Conservation (phyloP, 2,113 vertebrate species). For the Campylorhamphus procurvoides region DNA sequence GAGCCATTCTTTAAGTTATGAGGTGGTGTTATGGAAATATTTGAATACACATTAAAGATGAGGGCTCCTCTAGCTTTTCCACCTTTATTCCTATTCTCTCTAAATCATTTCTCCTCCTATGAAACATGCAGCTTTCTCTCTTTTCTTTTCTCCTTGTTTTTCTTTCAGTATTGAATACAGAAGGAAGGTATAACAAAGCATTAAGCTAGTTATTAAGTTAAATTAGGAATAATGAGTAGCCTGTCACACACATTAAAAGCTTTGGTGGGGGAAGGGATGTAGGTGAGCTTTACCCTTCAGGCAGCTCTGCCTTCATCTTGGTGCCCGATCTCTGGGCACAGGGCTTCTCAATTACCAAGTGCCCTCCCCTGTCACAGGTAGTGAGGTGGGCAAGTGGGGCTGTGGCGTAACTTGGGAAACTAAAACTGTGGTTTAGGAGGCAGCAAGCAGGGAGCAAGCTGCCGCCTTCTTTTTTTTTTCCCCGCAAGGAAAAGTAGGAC, state of each 20-base stretch:
- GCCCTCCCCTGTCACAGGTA: background rate
- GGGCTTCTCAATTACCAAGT: background rate
- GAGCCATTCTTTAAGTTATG: background rate
- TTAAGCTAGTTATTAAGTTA: constrained; percentile 27
- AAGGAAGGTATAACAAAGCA: background rate
- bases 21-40: background rate
- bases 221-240: constrained; percentile 17
- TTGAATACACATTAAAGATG: background rate
- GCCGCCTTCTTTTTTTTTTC: no score
- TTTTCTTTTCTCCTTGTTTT: background rate
- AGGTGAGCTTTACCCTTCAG: background rate
- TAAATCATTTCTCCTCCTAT: background rate
- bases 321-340: background rate
- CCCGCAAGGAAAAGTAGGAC: background rate
- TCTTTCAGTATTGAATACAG: background rate
- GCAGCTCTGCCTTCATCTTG: background rate
- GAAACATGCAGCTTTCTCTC: background rate
- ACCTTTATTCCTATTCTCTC: background rate
- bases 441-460: background rate
- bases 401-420: background rate
- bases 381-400: background rate
- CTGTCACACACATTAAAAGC: background rate
- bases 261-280: background rate
- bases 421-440: background rate
- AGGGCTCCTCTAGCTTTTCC: background rate